Evolutionary conservation across 2,888 invertebrate genomes (phyloP).

Genomic region (Sinodicranocentrus sp.): DNA sequence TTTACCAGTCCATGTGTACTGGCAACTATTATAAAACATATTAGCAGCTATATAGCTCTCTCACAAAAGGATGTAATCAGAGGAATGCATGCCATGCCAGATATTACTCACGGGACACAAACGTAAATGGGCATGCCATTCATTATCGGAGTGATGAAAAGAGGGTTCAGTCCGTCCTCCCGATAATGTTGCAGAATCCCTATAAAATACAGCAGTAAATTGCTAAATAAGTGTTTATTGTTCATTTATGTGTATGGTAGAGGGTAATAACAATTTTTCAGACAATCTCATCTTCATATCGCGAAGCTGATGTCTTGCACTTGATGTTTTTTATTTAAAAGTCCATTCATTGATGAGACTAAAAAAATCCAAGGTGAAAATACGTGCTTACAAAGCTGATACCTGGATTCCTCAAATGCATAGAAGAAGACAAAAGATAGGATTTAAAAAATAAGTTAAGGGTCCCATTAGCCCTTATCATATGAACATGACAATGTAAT

Average conservation of each 20-base stretch:
- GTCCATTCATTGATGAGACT: conserved; percentile 29
- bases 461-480: conserved; percentile 65
- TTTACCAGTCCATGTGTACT: background rate
- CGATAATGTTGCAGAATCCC: conserved; percentile 33
- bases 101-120: background rate
- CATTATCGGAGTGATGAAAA: conserved; percentile 41
- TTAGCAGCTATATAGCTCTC: too few species aligned
- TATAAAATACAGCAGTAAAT: conserved; percentile 56
- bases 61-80: too few species aligned
- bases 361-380: background rate
- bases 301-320: conserved; percentile 23
- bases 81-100: background rate
- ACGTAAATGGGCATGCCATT: conserved; percentile 48
- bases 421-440: background rate
- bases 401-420: background rate
- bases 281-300: conserved; percentile 22
- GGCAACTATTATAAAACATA: background rate
- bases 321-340: conserved; percentile 18
- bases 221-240: conserved; percentile 45
- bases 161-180: conserved; percentile 16
- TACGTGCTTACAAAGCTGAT: too few species aligned
- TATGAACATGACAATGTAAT: conserved; percentile 70
- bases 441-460: conserved; percentile 30
- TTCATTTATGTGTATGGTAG: conserved; percentile 29
- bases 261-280: conserved; percentile 31